Percentiles rank a stretch among this genome's conserved stretches.
Conservation (phyloP, 2,113 vertebrate genomes). For the Ifrita kowaldi region DNA sequence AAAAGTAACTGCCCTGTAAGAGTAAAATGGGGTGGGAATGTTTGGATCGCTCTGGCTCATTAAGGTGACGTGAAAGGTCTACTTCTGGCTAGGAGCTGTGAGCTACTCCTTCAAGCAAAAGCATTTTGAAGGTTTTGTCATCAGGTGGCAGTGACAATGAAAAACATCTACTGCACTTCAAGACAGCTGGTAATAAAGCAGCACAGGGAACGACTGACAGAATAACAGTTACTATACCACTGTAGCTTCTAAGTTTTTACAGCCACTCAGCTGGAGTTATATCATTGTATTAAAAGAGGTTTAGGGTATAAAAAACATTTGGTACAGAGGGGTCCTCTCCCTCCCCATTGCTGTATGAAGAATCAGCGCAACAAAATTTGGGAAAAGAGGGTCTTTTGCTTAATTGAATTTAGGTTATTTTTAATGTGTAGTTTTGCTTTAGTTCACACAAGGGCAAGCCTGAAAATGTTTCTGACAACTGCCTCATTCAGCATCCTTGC, state of each 20-base stretch:
- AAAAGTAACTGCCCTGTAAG: neutral
- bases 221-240: constrained; percentile 1
- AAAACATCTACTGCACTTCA: constrained; percentile 23
- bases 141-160: constrained; percentile 6
- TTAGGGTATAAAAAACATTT: constrained; percentile 19
- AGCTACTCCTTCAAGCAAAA: constrained; percentile 4
- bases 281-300: constrained; percentile 7
- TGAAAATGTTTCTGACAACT: constrained; percentile 47
- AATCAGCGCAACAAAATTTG: neutral
- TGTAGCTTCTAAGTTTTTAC: constrained; percentile 36
- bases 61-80: constrained; percentile 20
- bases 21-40: neutral
- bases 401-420: constrained; percentile 3
- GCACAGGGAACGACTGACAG: neutral
- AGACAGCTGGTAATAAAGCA: constrained; percentile 41
- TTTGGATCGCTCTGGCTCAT: neutral
- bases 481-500: constrained; percentile 24
- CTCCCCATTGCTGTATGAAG: neutral
- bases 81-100: neutral
- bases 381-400: neutral
- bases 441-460: constrained; percentile 59
- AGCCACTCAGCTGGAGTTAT: constrained; percentile 35
- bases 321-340: neutral
- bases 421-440: constrained; percentile 35
- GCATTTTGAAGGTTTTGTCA: constrained; percentile 42